phyloP scores from a whole-genome alignment of 2,113 vertebrate genomes.

The Zosterops japonicus region DNA sequence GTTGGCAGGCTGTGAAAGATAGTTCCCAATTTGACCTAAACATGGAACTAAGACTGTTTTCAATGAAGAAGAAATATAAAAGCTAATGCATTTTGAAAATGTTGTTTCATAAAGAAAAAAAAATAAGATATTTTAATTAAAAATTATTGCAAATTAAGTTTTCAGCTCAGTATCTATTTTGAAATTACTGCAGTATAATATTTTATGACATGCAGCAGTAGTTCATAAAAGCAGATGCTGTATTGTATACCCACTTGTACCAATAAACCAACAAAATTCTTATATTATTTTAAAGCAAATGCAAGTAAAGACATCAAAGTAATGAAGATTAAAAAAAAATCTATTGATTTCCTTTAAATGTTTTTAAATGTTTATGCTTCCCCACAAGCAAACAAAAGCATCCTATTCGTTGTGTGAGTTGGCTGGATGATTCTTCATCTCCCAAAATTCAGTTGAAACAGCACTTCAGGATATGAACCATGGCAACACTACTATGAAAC shows the following conservation, averaged over 20 bases:
- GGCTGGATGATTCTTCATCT: background rate
- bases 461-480: background rate
- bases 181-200: background rate
- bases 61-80: background rate
- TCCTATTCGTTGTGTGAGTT: background rate
- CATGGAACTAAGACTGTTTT: background rate
- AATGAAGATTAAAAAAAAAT: background rate
- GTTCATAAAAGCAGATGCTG: background rate
- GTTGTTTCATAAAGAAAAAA: background rate
- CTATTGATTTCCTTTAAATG: background rate
- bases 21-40: background rate
- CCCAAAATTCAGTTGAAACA: background rate
- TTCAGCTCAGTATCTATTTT: background rate
- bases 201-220: background rate
- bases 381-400: background rate
- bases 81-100: background rate
- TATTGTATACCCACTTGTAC: background rate
- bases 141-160: background rate
- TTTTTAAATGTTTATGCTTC: background rate
- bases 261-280: background rate
- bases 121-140: background rate
- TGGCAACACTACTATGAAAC: background rate
- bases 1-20: background rate
- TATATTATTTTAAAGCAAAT: background rate
- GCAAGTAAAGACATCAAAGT: background rate